Evolutionary conservation across 1,140 invertebrate genomes (phyloP).

Genomic region (Aphelenchoides fujianensis): DNA sequence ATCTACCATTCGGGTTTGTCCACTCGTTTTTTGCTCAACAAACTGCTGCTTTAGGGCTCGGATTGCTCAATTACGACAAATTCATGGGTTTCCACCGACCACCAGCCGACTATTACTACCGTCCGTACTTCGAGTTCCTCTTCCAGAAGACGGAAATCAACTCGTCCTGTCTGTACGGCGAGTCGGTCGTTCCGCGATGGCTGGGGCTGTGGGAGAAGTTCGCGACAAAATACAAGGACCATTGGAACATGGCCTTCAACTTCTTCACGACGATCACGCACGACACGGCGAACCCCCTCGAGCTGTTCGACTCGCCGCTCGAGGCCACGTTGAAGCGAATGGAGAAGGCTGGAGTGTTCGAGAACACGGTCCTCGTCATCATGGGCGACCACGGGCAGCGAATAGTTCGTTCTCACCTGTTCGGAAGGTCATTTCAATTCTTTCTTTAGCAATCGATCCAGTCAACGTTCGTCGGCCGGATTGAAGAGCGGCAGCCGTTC

Average conservation of each 20-base stretch:
- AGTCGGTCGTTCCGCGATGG: not conserved
- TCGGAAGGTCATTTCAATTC: too few relatives aligned
- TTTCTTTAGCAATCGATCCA: slow-evolving; percentile 41
- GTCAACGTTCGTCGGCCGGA: slow-evolving; percentile 46
- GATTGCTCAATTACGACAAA: not conserved
- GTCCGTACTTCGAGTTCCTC: slow-evolving; percentile 4
- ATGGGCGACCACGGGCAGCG: slow-evolving; percentile 65
- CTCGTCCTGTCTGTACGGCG: not conserved
- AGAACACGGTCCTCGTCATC: slow-evolving; percentile 63
- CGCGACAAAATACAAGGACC: not conserved
- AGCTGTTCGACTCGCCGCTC: not conserved
- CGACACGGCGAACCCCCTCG: not conserved
- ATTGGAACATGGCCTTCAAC: not conserved
- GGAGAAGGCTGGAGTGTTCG: slow-evolving; percentile 43
- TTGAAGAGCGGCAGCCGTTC: slow-evolving; percentile 61
- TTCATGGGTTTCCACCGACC: not conserved
- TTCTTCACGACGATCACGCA: not conserved
- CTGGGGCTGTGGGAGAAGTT: slow-evolving; percentile 9
- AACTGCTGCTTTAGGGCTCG: too few relatives aligned
- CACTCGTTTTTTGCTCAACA: too few relatives aligned
- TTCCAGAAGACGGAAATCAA: not conserved
- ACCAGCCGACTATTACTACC: slow-evolving; percentile 10
- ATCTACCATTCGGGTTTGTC: not conserved
- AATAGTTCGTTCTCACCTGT: too few relatives aligned
- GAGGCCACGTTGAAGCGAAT: not conserved